Conservation (phyloP, 2,888 invertebrate species). For the Perizoma affinitatum region DNA sequence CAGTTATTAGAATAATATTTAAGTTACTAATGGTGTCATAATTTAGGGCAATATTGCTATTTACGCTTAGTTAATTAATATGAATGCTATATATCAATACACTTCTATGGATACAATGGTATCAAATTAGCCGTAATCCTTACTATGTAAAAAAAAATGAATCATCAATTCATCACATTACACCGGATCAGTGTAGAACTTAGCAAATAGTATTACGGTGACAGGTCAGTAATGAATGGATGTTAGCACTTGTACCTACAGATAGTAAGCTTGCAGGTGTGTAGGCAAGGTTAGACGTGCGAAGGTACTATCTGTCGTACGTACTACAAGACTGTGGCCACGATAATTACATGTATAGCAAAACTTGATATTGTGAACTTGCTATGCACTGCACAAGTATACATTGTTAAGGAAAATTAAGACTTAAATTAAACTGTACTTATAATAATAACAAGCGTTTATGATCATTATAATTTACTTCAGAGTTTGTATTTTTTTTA, state of each 20-base stretch:
- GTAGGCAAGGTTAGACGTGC: constrained; percentile 65
- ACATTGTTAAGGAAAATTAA: constrained; percentile 38
- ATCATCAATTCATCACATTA: constrained; percentile 54
- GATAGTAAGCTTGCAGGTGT: constrained; percentile 58
- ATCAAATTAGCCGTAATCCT: constrained; percentile 42
- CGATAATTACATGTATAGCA: constrained; percentile 61
- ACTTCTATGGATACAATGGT: constrained; percentile 43
- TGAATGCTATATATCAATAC: constrained; percentile 31
- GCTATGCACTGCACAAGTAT: constrained; percentile 18
- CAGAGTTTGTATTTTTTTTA: constrained; percentile 1
- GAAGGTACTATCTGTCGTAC: constrained; percentile 48
- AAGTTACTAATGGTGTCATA: constrained; percentile 19
- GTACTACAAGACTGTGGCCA: constrained; percentile 51
- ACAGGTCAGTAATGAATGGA: constrained; percentile 51
- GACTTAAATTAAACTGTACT: constrained; percentile 35
- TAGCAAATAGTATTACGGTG: constrained; percentile 55
- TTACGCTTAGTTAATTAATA: constrained; percentile 28
- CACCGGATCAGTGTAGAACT: constrained; percentile 47
- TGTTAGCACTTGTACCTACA: constrained; percentile 41
- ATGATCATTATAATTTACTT: background rate
- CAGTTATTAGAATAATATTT: constrained; percentile 28
- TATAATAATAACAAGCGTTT: too few species aligned
- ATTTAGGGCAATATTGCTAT: constrained; percentile 28
- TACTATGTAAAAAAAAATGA: constrained; percentile 48
- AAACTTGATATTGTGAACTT: constrained; percentile 42